phyloP scores from a whole-genome alignment of 2,113 vertebrate genomes.

The Henicopernis longicauda region DNA sequence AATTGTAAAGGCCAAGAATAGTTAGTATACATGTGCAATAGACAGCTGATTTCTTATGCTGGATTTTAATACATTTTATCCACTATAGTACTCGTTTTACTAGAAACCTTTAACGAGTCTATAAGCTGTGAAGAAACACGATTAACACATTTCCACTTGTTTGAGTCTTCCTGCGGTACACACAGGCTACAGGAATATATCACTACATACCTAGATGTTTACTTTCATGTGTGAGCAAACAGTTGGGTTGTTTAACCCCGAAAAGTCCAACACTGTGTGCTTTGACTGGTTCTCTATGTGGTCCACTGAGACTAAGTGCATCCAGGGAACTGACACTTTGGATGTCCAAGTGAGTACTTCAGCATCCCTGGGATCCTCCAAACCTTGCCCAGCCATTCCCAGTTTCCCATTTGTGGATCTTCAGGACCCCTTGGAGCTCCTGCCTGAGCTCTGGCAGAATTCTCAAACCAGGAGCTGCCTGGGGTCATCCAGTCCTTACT shows the following conservation, averaged over 20 bases:
- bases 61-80: neutral
- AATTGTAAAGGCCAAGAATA: neutral
- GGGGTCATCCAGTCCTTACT: fast-evolving
- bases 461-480: neutral
- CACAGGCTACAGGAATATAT: neutral
- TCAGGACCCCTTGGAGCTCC: neutral
- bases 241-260: neutral
- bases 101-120: neutral
- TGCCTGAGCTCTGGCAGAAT: neutral
- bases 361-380: neutral
- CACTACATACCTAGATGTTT: neutral
- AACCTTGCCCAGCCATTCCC: neutral
- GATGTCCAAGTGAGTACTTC: neutral
- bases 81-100: neutral
- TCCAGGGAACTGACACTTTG: neutral
- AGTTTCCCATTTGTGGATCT: neutral
- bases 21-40: neutral
- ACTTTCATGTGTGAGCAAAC: neutral
- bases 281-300: neutral
- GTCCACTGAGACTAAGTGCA: neutral
- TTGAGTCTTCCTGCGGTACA: neutral
- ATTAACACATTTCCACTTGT: neutral
- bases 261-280: neutral
- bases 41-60: neutral
- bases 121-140: neutral